Evolutionary conservation across 2,797 vertebrate genomes (phyloP).

Genomic region (Argentina silus): DNA sequence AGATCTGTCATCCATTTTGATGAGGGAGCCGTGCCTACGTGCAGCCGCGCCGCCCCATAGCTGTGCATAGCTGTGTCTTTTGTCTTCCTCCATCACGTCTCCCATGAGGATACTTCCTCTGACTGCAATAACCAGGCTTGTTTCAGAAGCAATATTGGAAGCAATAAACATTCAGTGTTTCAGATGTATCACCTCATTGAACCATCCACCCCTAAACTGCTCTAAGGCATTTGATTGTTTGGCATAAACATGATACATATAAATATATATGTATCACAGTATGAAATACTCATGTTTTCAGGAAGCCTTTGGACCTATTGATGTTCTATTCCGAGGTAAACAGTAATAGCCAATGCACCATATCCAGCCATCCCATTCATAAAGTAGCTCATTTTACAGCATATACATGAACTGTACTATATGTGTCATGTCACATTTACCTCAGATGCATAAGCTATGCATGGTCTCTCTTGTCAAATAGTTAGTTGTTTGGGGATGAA

Average conservation of each 20-base stretch:
- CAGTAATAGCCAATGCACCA: neutral
- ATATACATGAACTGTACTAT: neutral
- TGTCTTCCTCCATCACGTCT: constrained; percentile 28
- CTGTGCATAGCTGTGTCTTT: constrained; percentile 26
- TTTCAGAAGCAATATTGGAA: constrained; percentile 4
- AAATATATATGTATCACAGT: too few species aligned
- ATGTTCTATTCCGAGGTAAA: neutral
- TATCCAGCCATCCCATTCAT: constrained; percentile 6
- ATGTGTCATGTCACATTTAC: neutral
- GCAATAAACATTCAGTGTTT: neutral
- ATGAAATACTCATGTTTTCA: neutral
- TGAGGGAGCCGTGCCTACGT: constrained; percentile 47
- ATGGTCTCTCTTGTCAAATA: too few species aligned
- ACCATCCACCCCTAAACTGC: neutral
- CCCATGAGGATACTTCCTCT: neutral
- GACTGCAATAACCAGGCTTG: neutral
- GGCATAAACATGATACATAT: constrained; percentile 18
- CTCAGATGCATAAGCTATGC: too few species aligned
- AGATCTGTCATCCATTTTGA: constrained; percentile 48
- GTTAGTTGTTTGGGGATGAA: neutral
- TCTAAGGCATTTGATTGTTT: neutral
- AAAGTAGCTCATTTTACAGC: neutral
- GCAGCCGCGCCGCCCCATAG: constrained; percentile 34
- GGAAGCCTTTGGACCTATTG: neutral
- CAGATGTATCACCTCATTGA: neutral